Evolutionary conservation across 2,888 invertebrate genomes (phyloP), one percentile per base, ranked within the genome.

Genomic region (Polydrusus pterygomalis): DNA sequence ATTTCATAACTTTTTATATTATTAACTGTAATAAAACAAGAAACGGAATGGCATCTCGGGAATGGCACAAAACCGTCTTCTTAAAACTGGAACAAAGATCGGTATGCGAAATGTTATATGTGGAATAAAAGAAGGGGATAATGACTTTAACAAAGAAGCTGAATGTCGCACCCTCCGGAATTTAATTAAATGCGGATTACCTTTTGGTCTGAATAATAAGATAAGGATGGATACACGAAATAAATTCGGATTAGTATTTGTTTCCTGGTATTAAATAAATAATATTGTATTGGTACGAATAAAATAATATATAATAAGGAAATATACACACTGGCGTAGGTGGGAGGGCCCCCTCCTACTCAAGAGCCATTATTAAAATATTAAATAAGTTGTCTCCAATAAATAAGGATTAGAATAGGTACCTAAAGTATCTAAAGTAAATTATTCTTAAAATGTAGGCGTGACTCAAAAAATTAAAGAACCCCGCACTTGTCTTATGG

Each of bases 61-160:
- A 85, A 86, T 85, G 84, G 84, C 85, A 84, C 84, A 84, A 85
- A 86, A 85, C 84, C 84, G 85, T 85, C 85, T 84, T 84, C 83
- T 84, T 84, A 84, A 84, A 84, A 84, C 82, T 81, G 75, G 60
- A 80, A 86, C 86, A 86, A 85, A 85, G 84, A 78, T 77, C 83
- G 86, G 87, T 86, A 87, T 86, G 87, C 86, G 86, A 86, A 87
- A 86, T 85, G 87, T 87, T 87, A 87, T 87, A 86, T 86, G 85
- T 86, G 84, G 87, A 87, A 87, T 87, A 87, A 87, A 87, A 87
- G 86, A 85, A 85, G 84, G 83, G 83, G 87, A 87, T 86, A 86
- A 86, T 86, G 86, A 85, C 83, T 83, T 70, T 67, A 80, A 80
- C 81, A 84, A 85, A 85, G 85, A 85, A 85, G 83, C 82, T 82